Percentiles rank a stretch among this genome's conserved stretches.
Conservation (phyloP, 1,140 invertebrate genomes). For the Leptoteleia sp. region DNA sequence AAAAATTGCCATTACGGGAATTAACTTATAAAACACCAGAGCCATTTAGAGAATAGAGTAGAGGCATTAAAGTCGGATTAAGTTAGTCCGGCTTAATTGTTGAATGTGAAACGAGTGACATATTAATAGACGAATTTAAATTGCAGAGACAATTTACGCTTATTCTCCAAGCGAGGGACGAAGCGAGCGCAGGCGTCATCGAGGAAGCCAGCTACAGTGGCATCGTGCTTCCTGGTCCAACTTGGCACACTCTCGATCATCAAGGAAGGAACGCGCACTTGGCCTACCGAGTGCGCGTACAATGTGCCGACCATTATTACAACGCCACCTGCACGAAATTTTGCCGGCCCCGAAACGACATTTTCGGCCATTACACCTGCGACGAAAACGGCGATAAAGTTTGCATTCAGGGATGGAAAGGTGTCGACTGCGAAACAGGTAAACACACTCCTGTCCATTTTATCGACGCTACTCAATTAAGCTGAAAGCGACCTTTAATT, state of each 20-base stretch:
- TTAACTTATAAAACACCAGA: slow-evolving; percentile 43
- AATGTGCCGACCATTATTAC: slow-evolving; percentile 95
- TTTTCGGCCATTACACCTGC: slow-evolving; percentile 97
- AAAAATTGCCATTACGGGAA: slow-evolving; percentile 49
- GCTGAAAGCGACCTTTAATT: neutral
- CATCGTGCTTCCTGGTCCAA: slow-evolving; percentile 91
- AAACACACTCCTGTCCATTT: too few relatives aligned
- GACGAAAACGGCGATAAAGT: slow-evolving; percentile 93
- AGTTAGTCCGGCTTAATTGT: slow-evolving; percentile 53
- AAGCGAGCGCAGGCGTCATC: slow-evolving; percentile 88
- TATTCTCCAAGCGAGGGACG: slow-evolving; percentile 93
- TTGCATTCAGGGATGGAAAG: slow-evolving; percentile 96
- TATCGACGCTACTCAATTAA: too few relatives aligned
- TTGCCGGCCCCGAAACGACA: slow-evolving; percentile 94
- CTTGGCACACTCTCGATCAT: slow-evolving; percentile 94
- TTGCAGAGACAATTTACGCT: slow-evolving; percentile 95
- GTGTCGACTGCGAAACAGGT: slow-evolving; percentile 95
- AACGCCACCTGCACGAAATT: slow-evolving; percentile 96
- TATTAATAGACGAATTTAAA: slow-evolving; percentile 73
- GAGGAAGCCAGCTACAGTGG: slow-evolving; percentile 94
- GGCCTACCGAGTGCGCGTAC: slow-evolving; percentile 93
- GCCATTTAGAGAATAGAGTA: slow-evolving; percentile 31
- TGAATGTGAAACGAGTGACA: slow-evolving; percentile 39
- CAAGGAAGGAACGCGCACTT: slow-evolving; percentile 87
- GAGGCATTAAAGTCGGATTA: slow-evolving; percentile 39